A percentile compares a stretch with the other conserved stretches of the same genome.
phyloP scores from a whole-genome alignment of 2,797 vertebrate genomes.

The Halcyon chelicuti region DNA sequence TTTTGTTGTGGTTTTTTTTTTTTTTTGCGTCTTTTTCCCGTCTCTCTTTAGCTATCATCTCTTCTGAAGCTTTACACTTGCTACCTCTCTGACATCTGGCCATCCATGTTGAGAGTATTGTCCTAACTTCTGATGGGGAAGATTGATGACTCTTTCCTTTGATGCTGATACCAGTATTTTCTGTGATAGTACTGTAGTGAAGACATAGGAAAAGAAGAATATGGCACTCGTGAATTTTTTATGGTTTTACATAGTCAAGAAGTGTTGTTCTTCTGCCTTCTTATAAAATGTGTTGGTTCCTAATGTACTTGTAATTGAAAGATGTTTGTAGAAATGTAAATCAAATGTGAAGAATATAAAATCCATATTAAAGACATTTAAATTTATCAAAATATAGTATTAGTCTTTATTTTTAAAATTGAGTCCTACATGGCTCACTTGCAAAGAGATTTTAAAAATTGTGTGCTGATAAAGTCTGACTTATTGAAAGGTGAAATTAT shows the following conservation, averaged over 20 bases:
- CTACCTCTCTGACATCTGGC: conserved; percentile 16
- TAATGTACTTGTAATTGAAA: conserved; percentile 24
- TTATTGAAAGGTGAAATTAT: background rate
- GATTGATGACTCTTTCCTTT: conserved; percentile 16
- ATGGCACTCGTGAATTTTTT: background rate
- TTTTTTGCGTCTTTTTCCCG: background rate
- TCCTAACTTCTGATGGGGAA: conserved; percentile 21
- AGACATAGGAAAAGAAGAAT: conserved; percentile 36
- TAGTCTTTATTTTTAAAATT: conserved; percentile 42
- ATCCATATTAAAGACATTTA: conserved; percentile 33
- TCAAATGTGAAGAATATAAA: conserved; percentile 8
- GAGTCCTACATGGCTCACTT: conserved; percentile 5
- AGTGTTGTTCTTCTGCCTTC: background rate
- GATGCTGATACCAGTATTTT: conserved; percentile 1
- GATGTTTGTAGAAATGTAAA: conserved; percentile 37
- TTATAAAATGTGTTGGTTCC: background rate
- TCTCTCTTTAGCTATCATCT: conserved; percentile 13
- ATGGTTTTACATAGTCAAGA: background rate
- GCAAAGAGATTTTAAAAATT: background rate
- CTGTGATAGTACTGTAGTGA: background rate
- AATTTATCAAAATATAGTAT: conserved; percentile 6
- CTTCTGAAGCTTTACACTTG: conserved; percentile 38
- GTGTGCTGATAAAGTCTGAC: background rate
- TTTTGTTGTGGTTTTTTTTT: background rate
- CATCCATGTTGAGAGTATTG: background rate